Percentiles rank a stretch among this genome's conserved stretches.
Evolutionary conservation across 2,113 vertebrate genomes (phyloP).

Genomic region (Microtus ochrogaster): DNA sequence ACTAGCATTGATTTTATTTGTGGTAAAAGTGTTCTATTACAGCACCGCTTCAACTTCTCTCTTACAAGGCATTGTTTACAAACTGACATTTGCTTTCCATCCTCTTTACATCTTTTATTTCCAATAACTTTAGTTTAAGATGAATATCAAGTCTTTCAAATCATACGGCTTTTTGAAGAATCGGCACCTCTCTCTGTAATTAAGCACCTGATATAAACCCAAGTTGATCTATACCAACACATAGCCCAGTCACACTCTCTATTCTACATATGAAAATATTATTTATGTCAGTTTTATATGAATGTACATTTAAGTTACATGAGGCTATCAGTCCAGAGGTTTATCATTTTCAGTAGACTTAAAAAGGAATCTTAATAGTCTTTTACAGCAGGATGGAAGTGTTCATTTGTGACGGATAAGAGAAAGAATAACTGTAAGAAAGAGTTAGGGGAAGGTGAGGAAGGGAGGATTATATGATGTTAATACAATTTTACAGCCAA

Average conservation of each 20-base stretch:
- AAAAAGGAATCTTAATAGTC: neutral
- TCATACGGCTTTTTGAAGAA: neutral
- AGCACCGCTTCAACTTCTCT: neutral
- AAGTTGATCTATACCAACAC: neutral
- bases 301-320: neutral
- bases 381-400: neutral
- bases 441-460: neutral
- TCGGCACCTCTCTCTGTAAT: neutral
- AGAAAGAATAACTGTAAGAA: neutral
- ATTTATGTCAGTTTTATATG: neutral
- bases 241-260: neutral
- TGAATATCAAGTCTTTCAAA: neutral
- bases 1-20: neutral
- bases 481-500: neutral
- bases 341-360: neutral
- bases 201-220: neutral
- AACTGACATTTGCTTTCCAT: neutral
- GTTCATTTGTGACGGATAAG: neutral
- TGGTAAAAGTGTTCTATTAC: neutral
- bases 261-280: neutral
- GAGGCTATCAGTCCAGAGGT: neutral
- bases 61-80: neutral
- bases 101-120: neutral
- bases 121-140: neutral
- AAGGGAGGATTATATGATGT: neutral